Evolutionary conservation across 2,113 vertebrate genomes (phyloP), one percentile per base, ranked within the genome.

Genomic region (Scopus umbretta): DNA sequence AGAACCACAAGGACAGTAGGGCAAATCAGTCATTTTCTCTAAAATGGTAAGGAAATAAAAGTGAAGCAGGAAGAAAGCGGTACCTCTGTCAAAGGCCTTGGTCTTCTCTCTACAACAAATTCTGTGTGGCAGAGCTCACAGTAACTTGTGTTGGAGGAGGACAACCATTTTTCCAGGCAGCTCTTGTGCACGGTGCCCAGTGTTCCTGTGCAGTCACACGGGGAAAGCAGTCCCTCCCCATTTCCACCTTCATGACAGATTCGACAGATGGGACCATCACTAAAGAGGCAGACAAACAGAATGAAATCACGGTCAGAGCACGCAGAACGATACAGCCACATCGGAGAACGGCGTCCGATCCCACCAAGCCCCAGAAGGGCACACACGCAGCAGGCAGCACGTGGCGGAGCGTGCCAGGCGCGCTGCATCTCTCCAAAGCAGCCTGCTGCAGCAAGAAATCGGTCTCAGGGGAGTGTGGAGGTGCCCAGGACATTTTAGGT

Each of bases 121-220:
- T 99, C 98, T 4, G 99, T 99, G 98, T 99, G 99, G 97, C 99
- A 99, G 79, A 99, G 98, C 98, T 99, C 99, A 45, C 99, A 99
- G 98, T 99, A 99, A 98, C 98, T 99, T 96, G 99, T 99, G 98
- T 99, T 99, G 88, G 99, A 99, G 21, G 99, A 99, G 5, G 99
- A 99, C 38, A 99, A 98, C 99, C 99, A 99, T 96, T 98, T 99
- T 97, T 99, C 99, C 97, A 99, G 97, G 95, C 99, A 99, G 98
- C 98, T 99, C 98, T 98, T 99, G 98, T 99, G 99, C 96, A 99
- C 99, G 2, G 99, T 98, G 25, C 99, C 99, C 97, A 99, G 95
- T 0, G 99, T 99, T 87, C 99, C 99, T 0, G 99, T 99, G 98
- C 99, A 99, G 96, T 99, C 98, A 40, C 99, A 99, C 0, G 99